A percentile compares a stretch with the other conserved stretches of the same genome.
Conservation (phyloP, 1,140 invertebrate genomes). For the Plectrocnemia conspersa region DNA sequence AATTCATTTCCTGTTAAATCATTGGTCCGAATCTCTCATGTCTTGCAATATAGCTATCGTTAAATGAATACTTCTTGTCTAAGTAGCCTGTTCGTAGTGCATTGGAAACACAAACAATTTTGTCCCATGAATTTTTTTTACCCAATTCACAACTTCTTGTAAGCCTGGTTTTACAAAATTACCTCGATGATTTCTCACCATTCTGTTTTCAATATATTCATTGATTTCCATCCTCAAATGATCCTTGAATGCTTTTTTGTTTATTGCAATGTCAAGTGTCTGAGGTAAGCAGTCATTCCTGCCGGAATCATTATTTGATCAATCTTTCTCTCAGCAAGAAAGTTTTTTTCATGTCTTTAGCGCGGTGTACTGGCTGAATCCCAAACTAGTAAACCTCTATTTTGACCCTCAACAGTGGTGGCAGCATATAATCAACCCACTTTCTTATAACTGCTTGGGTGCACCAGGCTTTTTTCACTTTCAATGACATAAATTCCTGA, state of each 20-base stretch:
- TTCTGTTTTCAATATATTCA: conserved; percentile 16
- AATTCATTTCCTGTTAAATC: too few species aligned
- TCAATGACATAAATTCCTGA: too few species aligned
- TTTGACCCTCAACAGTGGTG: background rate
- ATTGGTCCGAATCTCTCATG: too few species aligned
- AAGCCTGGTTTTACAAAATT: conserved; percentile 9
- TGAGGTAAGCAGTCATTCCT: conserved; percentile 14
- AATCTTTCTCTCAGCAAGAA: conserved; percentile 8
- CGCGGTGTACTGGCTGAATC: conserved; percentile 13
- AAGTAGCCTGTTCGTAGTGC: too few species aligned
- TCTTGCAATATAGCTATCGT: too few species aligned
- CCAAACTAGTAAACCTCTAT: conserved; percentile 3
- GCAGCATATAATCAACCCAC: background rate
- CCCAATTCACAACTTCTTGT: conserved; percentile 14
- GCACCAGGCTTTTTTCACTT: conserved; percentile 2
- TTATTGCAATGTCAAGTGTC: conserved; percentile 13
- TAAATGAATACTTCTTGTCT: too few species aligned
- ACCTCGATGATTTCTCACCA: conserved; percentile 6
- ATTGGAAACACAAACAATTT: too few species aligned
- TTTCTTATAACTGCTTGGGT: conserved; percentile 7
- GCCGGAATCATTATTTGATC: conserved; percentile 19
- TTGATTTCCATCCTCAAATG: conserved; percentile 11
- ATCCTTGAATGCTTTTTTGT: conserved; percentile 17
- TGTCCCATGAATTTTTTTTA: too few species aligned
- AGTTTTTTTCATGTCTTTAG: conserved; percentile 17